A percentile compares a stretch with the other conserved stretches of the same genome.
These are phyloP conservation scores for Nysson spinosus DNA, from an alignment of 2,888 invertebrate genomes.

Conservation along the genomic window DNA sequence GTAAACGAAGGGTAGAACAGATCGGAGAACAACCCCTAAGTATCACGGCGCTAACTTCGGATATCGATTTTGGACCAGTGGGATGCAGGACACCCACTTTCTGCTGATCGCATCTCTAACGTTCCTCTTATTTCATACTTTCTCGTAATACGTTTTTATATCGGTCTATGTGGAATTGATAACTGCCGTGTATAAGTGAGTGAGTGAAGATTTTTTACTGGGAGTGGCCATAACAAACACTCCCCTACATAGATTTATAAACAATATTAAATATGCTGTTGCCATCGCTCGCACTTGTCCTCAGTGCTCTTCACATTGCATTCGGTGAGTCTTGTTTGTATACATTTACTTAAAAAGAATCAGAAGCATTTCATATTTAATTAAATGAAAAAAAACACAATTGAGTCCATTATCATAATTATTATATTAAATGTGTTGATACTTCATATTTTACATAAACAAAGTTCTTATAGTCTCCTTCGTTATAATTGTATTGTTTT, in stretches of 20 bases:
- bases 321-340: conserved; percentile 42
- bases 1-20: not conserved
- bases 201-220: conserved; percentile 23
- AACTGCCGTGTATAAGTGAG: conserved; percentile 18
- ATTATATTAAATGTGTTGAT: too few relatives aligned
- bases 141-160: conserved; percentile 4
- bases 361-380: too few relatives aligned
- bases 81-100: conserved; percentile 59
- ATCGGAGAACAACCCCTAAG: conserved; percentile 12
- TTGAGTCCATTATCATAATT: too few relatives aligned
- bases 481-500: too few relatives aligned
- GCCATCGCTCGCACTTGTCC: conserved; percentile 27
- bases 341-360: too few relatives aligned
- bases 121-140: conserved; percentile 7
- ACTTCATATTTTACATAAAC: too few relatives aligned
- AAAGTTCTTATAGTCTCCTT: too few relatives aligned
- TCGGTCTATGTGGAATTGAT: conserved; percentile 9
- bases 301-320: conserved; percentile 38
- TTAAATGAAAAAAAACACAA: too few relatives aligned
- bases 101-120: conserved; percentile 26
- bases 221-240: conserved; percentile 38
- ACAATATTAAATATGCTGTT: conserved; percentile 49
- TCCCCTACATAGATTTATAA: conserved; percentile 39
- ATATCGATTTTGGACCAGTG: conserved; percentile 66
- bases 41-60: conserved; percentile 64